These are phyloP conservation scores for Mesorhabditis spiculigera DNA, from an alignment of 2,888 invertebrate genomes.

Conservation along the genomic window DNA sequence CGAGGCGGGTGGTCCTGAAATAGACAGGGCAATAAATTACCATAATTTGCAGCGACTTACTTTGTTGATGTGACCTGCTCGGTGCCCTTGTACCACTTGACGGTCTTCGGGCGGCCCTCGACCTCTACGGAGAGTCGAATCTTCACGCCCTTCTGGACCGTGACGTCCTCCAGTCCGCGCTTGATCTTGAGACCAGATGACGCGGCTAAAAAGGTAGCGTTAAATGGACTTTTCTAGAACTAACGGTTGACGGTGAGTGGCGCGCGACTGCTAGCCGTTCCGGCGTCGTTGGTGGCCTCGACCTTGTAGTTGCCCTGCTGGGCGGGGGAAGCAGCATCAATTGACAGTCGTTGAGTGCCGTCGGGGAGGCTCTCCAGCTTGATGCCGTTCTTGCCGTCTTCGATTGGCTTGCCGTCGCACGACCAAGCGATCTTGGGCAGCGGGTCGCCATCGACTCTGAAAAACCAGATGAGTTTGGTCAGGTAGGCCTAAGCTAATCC, in stretches of 20 bases:
- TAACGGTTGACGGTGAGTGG: slow-evolving; percentile 35
- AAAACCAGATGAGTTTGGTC: not conserved
- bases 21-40: slow-evolving; percentile 64
- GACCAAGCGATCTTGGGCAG: slow-evolving; percentile 81
- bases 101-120: slow-evolving; percentile 81
- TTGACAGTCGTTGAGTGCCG: slow-evolving; percentile 57
- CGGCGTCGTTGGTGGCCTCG: slow-evolving; percentile 76
- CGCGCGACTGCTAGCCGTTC: slow-evolving; percentile 60
- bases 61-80: slow-evolving; percentile 82
- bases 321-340: slow-evolving; percentile 57
- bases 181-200: slow-evolving; percentile 28
- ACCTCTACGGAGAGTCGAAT: slow-evolving; percentile 69
- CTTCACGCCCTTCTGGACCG: slow-evolving; percentile 39
- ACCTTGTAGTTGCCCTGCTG: slow-evolving; percentile 75
- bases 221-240: not conserved
- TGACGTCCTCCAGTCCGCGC: slow-evolving; percentile 57
- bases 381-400: slow-evolving; percentile 63
- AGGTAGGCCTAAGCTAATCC: not conserved
- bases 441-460: slow-evolving; percentile 66
- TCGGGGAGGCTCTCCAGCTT: slow-evolving; percentile 42
- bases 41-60: slow-evolving; percentile 68
- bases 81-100: slow-evolving; percentile 95
- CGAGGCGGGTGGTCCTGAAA: slow-evolving; percentile 26
- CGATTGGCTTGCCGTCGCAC: slow-evolving; percentile 67
- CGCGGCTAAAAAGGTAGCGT: slow-evolving; percentile 19